A percentile compares a stretch with the other conserved stretches of the same genome.
phyloP scores from a whole-genome alignment of 53 echinoderm and acorn worm genomes.

The Crossaster papposus region DNA sequence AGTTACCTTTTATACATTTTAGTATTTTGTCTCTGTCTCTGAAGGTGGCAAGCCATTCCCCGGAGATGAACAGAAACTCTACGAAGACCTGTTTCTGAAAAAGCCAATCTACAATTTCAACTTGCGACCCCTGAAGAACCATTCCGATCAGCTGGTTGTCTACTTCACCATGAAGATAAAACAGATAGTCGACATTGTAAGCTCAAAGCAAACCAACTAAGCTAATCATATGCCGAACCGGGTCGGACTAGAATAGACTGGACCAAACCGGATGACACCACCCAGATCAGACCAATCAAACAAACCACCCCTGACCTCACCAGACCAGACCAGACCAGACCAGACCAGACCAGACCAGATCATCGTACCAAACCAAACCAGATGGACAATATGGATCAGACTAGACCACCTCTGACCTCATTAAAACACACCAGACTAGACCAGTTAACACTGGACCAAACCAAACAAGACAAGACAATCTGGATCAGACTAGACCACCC shows the following conservation, averaged over 20 bases:
- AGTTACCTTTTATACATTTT: no score
- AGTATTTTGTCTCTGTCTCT: neutral
- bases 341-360: neutral
- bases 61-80: slow-evolving; percentile 74
- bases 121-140: slow-evolving; percentile 70
- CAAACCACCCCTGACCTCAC: no score
- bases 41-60: slow-evolving; percentile 60
- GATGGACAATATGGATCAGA: no score
- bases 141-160: slow-evolving; percentile 67
- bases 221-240: neutral
- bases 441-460: neutral
- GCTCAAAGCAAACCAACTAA: slow-evolving; percentile 4
- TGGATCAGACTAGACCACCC: neutral
- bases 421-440: neutral
- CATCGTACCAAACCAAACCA: no score
- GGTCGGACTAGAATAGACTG: neutral
- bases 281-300: neutral
- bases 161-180: slow-evolving; percentile 79
- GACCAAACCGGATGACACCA: neutral
- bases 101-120: slow-evolving; percentile 61
- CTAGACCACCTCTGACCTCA: neutral
- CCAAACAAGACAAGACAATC: neutral
- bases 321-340: neutral
- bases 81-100: slow-evolving; percentile 62
- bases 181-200: slow-evolving; percentile 89